Evolutionary conservation across 2,113 vertebrate species (phyloP).

Genomic region (Thinocorus orbignyianus): DNA sequence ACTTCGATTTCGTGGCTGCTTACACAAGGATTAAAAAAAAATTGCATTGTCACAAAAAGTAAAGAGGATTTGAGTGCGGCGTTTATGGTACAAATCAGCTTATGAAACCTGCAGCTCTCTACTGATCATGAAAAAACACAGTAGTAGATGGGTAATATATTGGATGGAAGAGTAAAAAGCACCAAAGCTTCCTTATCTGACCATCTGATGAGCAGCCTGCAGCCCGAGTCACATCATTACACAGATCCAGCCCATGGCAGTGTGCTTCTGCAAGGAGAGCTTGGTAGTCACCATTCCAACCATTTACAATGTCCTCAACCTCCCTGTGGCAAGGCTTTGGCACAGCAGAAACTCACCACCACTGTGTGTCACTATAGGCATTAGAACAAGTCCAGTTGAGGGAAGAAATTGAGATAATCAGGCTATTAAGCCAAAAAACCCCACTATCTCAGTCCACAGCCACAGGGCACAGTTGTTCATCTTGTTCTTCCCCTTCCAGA

Average conservation of each 20-base stretch:
- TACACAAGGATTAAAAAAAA: background rate
- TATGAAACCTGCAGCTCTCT: background rate
- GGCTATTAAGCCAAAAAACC: background rate
- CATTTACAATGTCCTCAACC: background rate
- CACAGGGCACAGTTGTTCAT: background rate
- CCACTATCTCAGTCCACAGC: background rate
- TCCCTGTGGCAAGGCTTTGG: background rate
- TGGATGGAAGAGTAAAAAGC: background rate
- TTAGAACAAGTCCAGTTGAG: background rate
- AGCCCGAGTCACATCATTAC: background rate
- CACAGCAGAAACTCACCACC: slow-evolving; percentile 47
- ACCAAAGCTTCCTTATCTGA: background rate
- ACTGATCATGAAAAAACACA: background rate
- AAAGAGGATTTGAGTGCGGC: background rate
- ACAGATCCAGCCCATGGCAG: background rate
- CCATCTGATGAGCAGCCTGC: background rate
- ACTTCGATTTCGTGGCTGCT: background rate
- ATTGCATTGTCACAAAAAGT: background rate
- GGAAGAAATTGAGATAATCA: background rate
- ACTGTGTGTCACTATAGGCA: slow-evolving; percentile 72
- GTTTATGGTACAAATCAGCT: slow-evolving; percentile 35
- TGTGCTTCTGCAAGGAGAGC: background rate
- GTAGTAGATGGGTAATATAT: background rate
- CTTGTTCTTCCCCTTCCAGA: background rate
- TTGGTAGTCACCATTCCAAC: background rate